These are phyloP conservation scores for Drosophila paranaensis DNA, from an alignment of 2,888 invertebrate genomes.

Conservation along the genomic window DNA sequence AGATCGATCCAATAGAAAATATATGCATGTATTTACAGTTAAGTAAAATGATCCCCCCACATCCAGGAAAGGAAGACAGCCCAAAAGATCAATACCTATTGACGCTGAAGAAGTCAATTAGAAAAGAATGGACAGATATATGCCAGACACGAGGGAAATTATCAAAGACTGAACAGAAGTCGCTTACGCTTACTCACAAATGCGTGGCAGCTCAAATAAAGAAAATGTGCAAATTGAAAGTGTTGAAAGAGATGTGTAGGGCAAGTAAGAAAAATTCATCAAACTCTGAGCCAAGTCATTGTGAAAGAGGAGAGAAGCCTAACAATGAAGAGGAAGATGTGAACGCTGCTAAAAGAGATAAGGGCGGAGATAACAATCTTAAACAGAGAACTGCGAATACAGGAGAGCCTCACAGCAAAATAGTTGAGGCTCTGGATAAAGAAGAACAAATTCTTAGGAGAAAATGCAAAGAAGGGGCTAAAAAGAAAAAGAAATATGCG, in stretches of 20 bases:
- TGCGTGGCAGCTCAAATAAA: slow-evolving; percentile 2
- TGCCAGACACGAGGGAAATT: neutral
- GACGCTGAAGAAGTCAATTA: neutral
- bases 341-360: too few relatives aligned
- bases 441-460: neutral
- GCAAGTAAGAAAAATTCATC: neutral
- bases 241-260: neutral
- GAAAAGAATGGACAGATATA: slow-evolving; percentile 4
- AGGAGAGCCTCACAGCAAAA: too few relatives aligned
- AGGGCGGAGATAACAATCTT: too few relatives aligned
- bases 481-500: neutral
- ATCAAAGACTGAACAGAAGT: neutral
- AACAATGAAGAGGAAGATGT: neutral
- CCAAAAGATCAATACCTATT: neutral
- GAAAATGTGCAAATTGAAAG: neutral
- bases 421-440: neutral
- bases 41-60: neutral
- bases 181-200: neutral
- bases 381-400: neutral
- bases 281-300: too few relatives aligned
- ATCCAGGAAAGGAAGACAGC: neutral
- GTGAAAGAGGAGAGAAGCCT: neutral
- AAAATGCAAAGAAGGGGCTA: neutral
- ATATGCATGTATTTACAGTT: slow-evolving; percentile 4
- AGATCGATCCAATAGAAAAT: neutral